Evolutionary conservation across 92 coral and sea anemone species (phyloP).

Genomic region (Hydrozoanthus gracilis): DNA sequence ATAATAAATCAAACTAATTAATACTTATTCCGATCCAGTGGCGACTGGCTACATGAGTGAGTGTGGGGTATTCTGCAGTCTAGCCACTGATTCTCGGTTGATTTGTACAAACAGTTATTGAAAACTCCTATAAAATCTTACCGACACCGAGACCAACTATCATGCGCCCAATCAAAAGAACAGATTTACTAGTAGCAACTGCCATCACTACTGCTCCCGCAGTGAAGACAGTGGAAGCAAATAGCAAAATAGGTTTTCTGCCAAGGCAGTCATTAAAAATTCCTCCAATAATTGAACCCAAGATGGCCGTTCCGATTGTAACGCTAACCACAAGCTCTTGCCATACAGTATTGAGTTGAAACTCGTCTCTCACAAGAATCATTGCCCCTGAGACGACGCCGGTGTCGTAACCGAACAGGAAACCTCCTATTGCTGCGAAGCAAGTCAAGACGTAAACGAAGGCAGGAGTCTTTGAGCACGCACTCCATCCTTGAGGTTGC

Average conservation of each 20-base stretch:
- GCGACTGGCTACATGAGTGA: too few species aligned
- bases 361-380: slow-evolving; percentile 74
- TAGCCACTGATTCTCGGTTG: background rate
- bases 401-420: slow-evolving; percentile 95
- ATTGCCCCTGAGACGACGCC: slow-evolving; percentile 97
- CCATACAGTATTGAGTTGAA: slow-evolving; percentile 74
- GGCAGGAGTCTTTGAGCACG: slow-evolving; percentile 18
- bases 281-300: slow-evolving; percentile 84
- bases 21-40: too few species aligned
- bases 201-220: slow-evolving; percentile 91
- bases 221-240: slow-evolving; percentile 78
- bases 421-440: slow-evolving; percentile 95
- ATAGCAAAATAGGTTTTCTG: slow-evolving; percentile 75
- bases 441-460: slow-evolving; percentile 74
- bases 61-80: too few species aligned
- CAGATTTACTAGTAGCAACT: slow-evolving; percentile 63
- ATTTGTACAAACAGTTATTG: background rate
- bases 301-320: slow-evolving; percentile 84
- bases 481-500: slow-evolving; percentile 11
- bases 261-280: slow-evolving; percentile 76
- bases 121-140: slow-evolving; percentile 26
- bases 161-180: slow-evolving; percentile 81
- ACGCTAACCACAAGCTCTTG: slow-evolving; percentile 89
- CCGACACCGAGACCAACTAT: slow-evolving; percentile 93
- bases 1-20: too few species aligned